Evolutionary conservation across 2,888 invertebrate species (phyloP).

Genomic region (Melolontha melolontha): DNA sequence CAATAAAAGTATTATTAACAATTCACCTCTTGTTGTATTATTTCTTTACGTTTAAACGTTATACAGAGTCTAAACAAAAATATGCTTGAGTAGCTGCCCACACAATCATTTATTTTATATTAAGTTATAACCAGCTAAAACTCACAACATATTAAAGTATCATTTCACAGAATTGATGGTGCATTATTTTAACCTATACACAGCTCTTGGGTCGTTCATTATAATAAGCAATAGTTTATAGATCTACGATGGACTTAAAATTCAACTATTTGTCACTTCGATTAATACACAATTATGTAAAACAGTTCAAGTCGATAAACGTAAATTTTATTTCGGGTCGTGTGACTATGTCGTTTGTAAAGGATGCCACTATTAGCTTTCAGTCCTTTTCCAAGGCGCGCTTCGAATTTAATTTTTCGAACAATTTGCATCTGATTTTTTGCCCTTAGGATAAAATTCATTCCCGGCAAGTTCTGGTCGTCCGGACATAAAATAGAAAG

Average conservation of each 20-base stretch:
- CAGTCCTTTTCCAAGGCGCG: constrained; percentile 5
- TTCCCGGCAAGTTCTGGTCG: constrained; percentile 6
- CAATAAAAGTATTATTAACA: too few relatives aligned
- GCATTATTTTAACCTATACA: too few relatives aligned
- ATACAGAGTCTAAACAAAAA: too few relatives aligned
- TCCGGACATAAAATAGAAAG: constrained; percentile 7
- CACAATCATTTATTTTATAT: too few relatives aligned
- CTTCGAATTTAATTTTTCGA: constrained; percentile 39
- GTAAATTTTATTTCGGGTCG: constrained; percentile 52
- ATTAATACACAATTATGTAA: constrained; percentile 58
- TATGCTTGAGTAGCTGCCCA: too few relatives aligned
- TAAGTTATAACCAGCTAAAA: too few relatives aligned
- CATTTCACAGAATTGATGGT: too few relatives aligned
- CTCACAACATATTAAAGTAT: too few relatives aligned
- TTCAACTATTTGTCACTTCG: constrained; percentile 57
- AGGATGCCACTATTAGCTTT: constrained; percentile 9
- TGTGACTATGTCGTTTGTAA: constrained; percentile 29
- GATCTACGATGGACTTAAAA: constrained; percentile 33
- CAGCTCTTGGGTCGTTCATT: too few relatives aligned
- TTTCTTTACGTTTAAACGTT: too few relatives aligned
- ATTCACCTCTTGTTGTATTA: too few relatives aligned
- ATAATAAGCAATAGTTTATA: not conserved
- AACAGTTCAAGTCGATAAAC: constrained; percentile 57
- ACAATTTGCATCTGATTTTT: constrained; percentile 41
- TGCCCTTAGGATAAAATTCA: constrained; percentile 8